These are phyloP conservation scores for Adelphocoris suturalis DNA, from an alignment of 2,888 invertebrate species.

Conservation along the genomic window DNA sequence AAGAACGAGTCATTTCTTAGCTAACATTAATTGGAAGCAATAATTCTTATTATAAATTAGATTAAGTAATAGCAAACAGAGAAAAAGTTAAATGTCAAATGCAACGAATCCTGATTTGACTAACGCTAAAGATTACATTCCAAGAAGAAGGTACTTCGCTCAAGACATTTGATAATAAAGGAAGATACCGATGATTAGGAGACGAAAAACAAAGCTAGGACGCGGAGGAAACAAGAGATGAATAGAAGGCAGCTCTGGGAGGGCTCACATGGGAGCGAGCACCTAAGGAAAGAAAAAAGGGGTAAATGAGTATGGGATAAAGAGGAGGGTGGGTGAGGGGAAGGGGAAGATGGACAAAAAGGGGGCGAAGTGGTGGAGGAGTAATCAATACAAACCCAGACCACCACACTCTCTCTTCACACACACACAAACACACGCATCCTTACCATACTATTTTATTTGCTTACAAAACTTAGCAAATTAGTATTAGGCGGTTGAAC, in stretches of 20 bases:
- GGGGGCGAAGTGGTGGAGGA: slow-evolving; percentile 53
- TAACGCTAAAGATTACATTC: not conserved
- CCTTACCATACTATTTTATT: slow-evolving; percentile 40
- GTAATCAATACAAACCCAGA: slow-evolving; percentile 70
- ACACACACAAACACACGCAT: slow-evolving; percentile 50
- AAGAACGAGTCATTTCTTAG: no score
- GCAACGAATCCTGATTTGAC: no score
- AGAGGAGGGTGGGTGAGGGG: slow-evolving; percentile 8
- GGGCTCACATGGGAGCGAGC: slow-evolving; percentile 55
- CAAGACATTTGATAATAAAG: not conserved
- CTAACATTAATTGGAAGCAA: no score
- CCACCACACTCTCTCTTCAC: slow-evolving; percentile 66
- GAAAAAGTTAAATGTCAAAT: no score
- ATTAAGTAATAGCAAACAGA: no score
- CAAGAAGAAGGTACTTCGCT: not conserved
- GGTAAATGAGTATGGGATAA: slow-evolving; percentile 60
- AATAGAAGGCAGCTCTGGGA: slow-evolving; percentile 23
- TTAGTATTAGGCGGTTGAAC: no score
- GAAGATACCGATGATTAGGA: slow-evolving; percentile 14
- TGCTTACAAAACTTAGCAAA: not conserved
- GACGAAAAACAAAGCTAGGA: slow-evolving; percentile 2
- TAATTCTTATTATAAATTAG: no score
- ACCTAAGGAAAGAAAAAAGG: slow-evolving; percentile 69
- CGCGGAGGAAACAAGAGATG: not conserved
- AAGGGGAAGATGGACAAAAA: slow-evolving; percentile 18